phyloP scores from a whole-genome alignment of 30 jellyfish, hydroid and myxozoan genomes.

The Aurelia aurita complex sp. Pacific region DNA sequence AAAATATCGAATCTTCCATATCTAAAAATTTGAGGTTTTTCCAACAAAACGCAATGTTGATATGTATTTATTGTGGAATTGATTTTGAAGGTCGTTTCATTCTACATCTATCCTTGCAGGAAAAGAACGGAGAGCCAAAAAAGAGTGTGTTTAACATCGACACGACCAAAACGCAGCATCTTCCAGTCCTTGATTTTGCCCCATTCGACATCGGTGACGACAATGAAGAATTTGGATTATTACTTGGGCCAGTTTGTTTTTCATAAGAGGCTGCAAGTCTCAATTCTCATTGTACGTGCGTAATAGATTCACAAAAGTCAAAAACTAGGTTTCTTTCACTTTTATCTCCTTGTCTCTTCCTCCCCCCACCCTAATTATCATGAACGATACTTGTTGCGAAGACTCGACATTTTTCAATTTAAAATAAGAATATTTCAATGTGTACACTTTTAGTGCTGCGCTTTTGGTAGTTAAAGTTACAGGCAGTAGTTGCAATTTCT shows the following conservation, averaged over 20 bases:
- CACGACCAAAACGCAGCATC: slow-evolving; percentile 39
- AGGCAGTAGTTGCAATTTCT: too few species aligned
- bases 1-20: too few species aligned
- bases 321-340: neutral
- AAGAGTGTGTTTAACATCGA: slow-evolving; percentile 30
- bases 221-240: slow-evolving; percentile 68
- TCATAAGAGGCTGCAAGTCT: slow-evolving; percentile 23
- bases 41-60: too few species aligned
- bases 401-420: slow-evolving; percentile 25
- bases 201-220: slow-evolving; percentile 67
- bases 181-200: slow-evolving; percentile 81
- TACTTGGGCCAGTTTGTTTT: slow-evolving; percentile 88
- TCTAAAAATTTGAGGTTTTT: too few species aligned
- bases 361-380: too few species aligned
- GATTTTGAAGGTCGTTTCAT: neutral
- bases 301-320: neutral
- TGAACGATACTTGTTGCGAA: neutral
- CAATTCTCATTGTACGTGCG: neutral
- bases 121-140: slow-evolving; percentile 50
- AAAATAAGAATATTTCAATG: slow-evolving; percentile 25
- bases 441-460: slow-evolving; percentile 28
- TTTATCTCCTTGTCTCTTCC: neutral
- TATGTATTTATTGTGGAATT: neutral
- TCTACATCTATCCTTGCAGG: slow-evolving; percentile 10
- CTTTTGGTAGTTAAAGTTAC: slow-evolving; percentile 25